These are phyloP conservation scores for Falcunculus frontatus DNA, from an alignment of 2,113 vertebrate genomes.

Conservation along the genomic window DNA sequence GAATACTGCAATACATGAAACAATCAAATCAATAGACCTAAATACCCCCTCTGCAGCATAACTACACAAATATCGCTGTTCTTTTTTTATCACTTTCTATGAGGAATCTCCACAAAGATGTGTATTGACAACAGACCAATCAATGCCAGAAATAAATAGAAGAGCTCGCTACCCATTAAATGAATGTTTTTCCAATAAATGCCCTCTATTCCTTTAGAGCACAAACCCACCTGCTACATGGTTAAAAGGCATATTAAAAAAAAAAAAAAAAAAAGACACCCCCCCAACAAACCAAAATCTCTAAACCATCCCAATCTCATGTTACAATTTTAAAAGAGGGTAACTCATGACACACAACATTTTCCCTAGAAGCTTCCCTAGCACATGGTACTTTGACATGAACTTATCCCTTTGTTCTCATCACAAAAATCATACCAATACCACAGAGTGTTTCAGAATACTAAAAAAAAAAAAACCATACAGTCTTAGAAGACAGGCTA, in stretches of 20 bases:
- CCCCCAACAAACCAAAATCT: not conserved
- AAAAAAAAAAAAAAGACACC: fast-evolving
- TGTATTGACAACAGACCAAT: not conserved
- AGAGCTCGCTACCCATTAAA: not conserved
- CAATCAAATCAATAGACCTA: not conserved
- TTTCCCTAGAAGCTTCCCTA: not conserved
- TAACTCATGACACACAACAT: not conserved
- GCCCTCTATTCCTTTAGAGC: not conserved
- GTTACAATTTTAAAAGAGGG: not conserved
- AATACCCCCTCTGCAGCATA: not conserved
- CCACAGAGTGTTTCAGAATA: not conserved
- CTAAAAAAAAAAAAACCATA: not conserved
- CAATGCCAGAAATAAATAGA: not conserved
- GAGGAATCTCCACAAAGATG: not conserved
- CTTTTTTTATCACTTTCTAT: not conserved
- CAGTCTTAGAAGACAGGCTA: not conserved
- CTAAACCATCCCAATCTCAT: not conserved
- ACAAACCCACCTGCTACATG: not conserved
- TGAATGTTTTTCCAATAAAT: not conserved
- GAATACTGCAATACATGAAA: not conserved
- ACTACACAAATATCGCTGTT: not conserved
- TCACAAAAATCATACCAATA: not conserved
- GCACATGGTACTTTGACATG: not conserved
- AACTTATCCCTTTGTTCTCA: not conserved
- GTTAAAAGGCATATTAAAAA: not conserved